Evolutionary conservation across 2,888 invertebrate genomes (phyloP).

Genomic region (Drosophila stalkeri): DNA sequence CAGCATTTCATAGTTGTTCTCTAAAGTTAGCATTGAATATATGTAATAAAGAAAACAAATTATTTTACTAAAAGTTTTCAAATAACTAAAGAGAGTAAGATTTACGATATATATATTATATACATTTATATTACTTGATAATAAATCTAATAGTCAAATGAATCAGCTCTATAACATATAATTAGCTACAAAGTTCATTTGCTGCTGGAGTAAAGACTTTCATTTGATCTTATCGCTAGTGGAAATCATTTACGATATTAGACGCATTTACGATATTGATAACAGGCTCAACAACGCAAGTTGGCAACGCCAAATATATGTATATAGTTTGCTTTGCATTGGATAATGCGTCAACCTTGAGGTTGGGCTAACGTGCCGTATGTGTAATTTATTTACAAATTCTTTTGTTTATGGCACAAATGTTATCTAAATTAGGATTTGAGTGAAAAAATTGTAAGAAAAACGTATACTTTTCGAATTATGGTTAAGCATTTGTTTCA

Average conservation of each 20-base stretch:
- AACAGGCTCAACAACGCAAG: neutral
- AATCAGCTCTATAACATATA: neutral
- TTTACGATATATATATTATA: neutral
- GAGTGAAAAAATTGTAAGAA: neutral
- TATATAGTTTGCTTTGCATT: neutral
- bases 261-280: constrained; percentile 7
- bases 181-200: neutral
- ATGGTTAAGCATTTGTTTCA: neutral
- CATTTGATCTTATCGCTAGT: neutral
- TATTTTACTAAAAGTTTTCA: neutral
- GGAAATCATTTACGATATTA: neutral
- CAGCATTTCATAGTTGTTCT: neutral
- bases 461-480: neutral
- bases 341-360: neutral
- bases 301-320: neutral
- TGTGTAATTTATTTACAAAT: constrained; percentile 8
- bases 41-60: neutral
- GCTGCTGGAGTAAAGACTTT: neutral
- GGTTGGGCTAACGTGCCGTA: neutral
- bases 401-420: neutral
- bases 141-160: neutral
- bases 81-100: neutral
- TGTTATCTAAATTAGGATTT: neutral
- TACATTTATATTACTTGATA: neutral
- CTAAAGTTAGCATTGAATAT: neutral